phyloP scores from a whole-genome alignment of 1,140 invertebrate genomes.

The Brachionus rotundiformis region DNA sequence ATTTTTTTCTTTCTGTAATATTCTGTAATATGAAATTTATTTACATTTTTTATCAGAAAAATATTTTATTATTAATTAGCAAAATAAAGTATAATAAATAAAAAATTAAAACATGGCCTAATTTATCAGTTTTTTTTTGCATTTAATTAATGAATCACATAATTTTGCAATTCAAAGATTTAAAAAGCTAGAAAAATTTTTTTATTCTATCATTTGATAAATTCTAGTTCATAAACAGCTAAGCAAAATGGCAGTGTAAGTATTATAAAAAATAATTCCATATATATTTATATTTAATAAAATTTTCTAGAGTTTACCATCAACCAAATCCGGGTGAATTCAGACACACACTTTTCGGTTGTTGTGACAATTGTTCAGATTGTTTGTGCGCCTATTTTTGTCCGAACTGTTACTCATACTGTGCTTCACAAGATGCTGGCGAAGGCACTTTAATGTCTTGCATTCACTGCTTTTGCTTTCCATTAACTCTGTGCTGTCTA shows the following conservation, averaged over 20 bases:
- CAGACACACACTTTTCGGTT: constrained; percentile 12
- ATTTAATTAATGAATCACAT: neutral
- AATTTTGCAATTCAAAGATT: neutral
- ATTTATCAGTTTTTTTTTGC: neutral
- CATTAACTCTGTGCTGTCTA: constrained; percentile 16
- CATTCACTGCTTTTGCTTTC: constrained; percentile 26
- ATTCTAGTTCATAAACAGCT: neutral
- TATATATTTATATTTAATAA: too few species aligned
- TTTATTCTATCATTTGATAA: neutral
- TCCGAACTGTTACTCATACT: constrained; percentile 34
- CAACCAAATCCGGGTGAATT: constrained; percentile 41
- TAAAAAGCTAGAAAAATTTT: neutral
- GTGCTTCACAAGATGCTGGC: constrained; percentile 47
- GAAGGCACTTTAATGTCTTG: constrained; percentile 34
- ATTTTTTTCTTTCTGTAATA: too few species aligned
- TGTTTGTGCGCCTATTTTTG: constrained; percentile 45
- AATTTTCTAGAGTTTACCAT: constrained; percentile 25
- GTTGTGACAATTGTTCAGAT: constrained; percentile 41
- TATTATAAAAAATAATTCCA: neutral
- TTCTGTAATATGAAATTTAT: too few species aligned
- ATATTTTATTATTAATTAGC: neutral
- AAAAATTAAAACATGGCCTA: neutral
- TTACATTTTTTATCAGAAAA: neutral
- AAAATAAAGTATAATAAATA: neutral
- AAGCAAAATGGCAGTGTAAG: constrained; percentile 1